A percentile compares a stretch with the other conserved stretches of the same genome.
Conservation (phyloP, 2,888 invertebrate genomes). For the Endomychus coccineus region DNA sequence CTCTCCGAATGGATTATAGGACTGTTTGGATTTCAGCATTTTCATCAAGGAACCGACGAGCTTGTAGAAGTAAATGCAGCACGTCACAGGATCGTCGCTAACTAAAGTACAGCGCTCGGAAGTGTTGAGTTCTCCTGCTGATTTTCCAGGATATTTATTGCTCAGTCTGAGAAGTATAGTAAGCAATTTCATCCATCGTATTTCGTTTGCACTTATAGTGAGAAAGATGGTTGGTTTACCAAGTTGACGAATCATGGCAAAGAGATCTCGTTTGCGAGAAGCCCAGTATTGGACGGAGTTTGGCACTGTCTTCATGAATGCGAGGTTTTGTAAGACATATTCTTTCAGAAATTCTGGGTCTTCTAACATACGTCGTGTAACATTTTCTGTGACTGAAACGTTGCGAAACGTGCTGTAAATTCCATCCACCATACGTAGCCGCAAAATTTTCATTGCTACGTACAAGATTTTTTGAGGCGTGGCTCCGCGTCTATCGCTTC, state of each 20-base stretch:
- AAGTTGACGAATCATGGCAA: slow-evolving; percentile 38
- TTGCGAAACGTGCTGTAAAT: slow-evolving; percentile 17
- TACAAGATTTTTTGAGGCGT: slow-evolving; percentile 31
- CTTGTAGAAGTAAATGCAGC: slow-evolving; percentile 33
- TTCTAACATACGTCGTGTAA: slow-evolving; percentile 31
- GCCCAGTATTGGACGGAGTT: slow-evolving; percentile 38
- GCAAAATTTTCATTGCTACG: slow-evolving; percentile 29
- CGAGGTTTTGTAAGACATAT: slow-evolving; percentile 33
- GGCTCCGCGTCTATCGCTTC: slow-evolving; percentile 32
- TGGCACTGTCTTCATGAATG: slow-evolving; percentile 35
- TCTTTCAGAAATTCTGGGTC: slow-evolving; percentile 30
- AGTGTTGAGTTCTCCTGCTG: slow-evolving; percentile 17
- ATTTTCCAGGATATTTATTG: slow-evolving; percentile 10
- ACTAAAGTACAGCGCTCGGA: slow-evolving; percentile 26
- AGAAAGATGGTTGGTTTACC: slow-evolving; percentile 36
- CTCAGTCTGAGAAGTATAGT: slow-evolving; percentile 32
- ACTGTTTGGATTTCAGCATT: slow-evolving; percentile 29
- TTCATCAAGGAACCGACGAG: slow-evolving; percentile 28
- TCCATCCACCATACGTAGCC: slow-evolving; percentile 16
- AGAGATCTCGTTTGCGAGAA: slow-evolving; percentile 35
- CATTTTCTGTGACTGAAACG: slow-evolving; percentile 25
- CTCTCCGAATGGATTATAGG: slow-evolving; percentile 29
- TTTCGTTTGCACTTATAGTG: slow-evolving; percentile 40
- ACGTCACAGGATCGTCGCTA: slow-evolving; percentile 33
- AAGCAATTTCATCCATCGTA: slow-evolving; percentile 34